Base-by-base conservation (phyloP, 2,888 invertebrate species). In the Drosophila colorata region DNA sequence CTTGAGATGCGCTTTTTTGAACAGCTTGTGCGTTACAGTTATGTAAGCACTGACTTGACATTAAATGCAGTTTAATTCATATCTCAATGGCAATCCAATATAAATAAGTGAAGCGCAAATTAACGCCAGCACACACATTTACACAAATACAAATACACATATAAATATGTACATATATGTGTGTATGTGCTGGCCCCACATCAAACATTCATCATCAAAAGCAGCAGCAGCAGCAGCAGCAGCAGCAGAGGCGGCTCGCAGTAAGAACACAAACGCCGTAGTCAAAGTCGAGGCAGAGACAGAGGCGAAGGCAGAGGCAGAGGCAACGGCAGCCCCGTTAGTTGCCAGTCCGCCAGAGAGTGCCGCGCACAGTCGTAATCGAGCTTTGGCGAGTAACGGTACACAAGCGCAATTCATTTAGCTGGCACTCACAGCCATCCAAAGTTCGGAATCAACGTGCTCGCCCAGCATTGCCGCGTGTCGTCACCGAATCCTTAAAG, bases 281-380 rank as follows among this genome's bases (percentile, higher is more conserved):
- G 71, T 63, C 58, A 35, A 47, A 38, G 70, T 56, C 41, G 68
- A 11, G 57, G 48, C 66, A 67, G 67, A 38, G 52, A 20, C 51
- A 33, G 9, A 47, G 9, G 6, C 25, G 31, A 9, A 9, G 44
- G 25, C 33, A 43, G 25, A 31, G 46, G 46, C 33, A 3, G 13
- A 11, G 23, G 20, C 40, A 25, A 8, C 13, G 43, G 40, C 47
- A 51, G 65, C 38, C 53, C 65, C 41, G 59, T 51, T 41, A 60
- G 63, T 53, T 47, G 52, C n/a, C 73, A 57, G 60, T 64, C 58
- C 51, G 73, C 41, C 73, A 66, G 61, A 63, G 71, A 56, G 71
- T 16, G 41, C 47, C 65, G 71, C 60, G 59, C 85, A 78, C 86
- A 83, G 83, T 84, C 88, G 79, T 70, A 85, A 77, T 82, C 83